These are phyloP conservation scores for Psittacula cyanocephala DNA, from an alignment of 2,113 vertebrate species.

Conservation along the genomic window DNA sequence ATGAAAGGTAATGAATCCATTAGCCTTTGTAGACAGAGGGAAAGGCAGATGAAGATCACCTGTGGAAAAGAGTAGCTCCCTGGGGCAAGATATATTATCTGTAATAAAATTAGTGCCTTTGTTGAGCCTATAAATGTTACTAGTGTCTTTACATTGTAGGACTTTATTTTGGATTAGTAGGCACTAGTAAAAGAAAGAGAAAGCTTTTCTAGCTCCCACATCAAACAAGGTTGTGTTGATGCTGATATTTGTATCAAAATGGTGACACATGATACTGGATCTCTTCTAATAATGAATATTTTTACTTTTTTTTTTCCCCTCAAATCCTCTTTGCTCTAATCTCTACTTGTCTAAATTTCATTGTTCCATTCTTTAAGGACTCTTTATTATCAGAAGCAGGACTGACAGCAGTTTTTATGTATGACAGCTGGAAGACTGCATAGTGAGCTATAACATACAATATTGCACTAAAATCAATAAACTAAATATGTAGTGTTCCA, in stretches of 20 bases:
- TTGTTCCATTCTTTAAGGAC: not conserved
- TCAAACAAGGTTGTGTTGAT: not conserved
- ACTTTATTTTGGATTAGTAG: not conserved
- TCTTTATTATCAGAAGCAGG: not conserved
- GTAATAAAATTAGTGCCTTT: not conserved
- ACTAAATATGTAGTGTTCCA: not conserved
- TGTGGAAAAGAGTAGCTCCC: not conserved
- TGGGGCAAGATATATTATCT: not conserved
- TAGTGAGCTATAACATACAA: not conserved
- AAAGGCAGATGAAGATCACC: not conserved
- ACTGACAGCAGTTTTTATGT: not conserved
- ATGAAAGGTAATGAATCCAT: not conserved
- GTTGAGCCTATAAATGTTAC: not conserved
- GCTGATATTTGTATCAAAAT: not conserved
- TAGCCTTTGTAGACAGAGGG: not conserved
- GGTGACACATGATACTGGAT: not conserved
- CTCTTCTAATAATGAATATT: not conserved
- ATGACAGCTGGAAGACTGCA: not conserved
- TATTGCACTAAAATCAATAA: conserved; percentile 17
- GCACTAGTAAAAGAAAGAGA: not conserved
- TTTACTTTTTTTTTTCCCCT: not conserved
- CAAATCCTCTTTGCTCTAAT: not conserved
- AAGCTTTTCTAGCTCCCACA: not conserved
- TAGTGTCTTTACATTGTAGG: not conserved
- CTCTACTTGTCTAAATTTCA: not conserved